Evolutionary conservation across 2,888 invertebrate genomes (phyloP).

Genomic region (Ypsolopha scabrella): DNA sequence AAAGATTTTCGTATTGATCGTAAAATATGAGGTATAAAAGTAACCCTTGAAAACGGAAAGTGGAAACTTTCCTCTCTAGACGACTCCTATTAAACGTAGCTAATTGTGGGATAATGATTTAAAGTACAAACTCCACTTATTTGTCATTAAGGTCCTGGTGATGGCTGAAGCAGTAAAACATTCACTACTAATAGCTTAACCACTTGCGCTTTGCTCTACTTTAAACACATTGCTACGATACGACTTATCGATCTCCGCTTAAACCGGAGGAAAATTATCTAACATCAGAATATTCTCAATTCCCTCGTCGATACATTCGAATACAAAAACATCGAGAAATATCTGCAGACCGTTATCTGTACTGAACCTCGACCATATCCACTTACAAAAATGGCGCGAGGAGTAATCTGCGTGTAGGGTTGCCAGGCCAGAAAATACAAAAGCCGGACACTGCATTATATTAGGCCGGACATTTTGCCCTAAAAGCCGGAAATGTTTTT

Average conservation of each 20-base stretch:
- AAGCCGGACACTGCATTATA: no score
- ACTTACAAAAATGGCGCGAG: slow-evolving; percentile 44
- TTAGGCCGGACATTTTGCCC: no score
- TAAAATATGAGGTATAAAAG: no score
- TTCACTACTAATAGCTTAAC: slow-evolving; percentile 10
- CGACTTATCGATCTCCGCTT: no score
- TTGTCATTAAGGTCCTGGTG: slow-evolving; percentile 19
- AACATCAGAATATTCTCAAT: not conserved
- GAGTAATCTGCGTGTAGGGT: slow-evolving; percentile 51
- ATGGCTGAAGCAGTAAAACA: slow-evolving; percentile 20
- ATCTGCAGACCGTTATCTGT: not conserved
- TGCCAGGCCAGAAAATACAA: no score
- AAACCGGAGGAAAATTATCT: no score
- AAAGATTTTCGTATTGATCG: no score
- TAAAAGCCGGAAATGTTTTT: no score
- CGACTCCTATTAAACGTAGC: slow-evolving; percentile 36
- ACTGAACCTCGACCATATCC: slow-evolving; percentile 22
- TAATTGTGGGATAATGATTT: slow-evolving; percentile 45
- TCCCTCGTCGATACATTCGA: not conserved
- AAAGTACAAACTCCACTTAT: slow-evolving; percentile 32
- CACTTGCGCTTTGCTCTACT: slow-evolving; percentile 1
- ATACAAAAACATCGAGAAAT: not conserved
- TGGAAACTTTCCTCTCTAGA: slow-evolving; percentile 40
- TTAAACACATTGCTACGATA: not conserved
- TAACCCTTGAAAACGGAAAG: no score